Evolutionary conservation across 2,888 invertebrate species (phyloP).

Genomic region (Dynastes grantii): DNA sequence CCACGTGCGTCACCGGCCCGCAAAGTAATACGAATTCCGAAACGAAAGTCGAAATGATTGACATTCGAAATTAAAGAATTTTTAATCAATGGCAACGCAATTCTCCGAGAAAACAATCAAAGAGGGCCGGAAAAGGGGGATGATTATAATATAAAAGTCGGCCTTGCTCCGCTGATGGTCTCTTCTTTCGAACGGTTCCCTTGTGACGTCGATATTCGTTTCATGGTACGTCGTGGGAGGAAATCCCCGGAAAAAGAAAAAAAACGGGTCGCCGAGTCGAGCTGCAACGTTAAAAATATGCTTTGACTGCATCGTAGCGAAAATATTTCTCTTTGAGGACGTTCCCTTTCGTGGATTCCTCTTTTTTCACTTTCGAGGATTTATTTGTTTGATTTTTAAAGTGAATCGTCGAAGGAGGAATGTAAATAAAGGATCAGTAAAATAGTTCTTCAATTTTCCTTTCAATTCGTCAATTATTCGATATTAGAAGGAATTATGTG

Average conservation of each 20-base stretch:
- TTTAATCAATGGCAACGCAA: slow-evolving; percentile 63
- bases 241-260: not conserved
- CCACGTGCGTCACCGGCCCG: not conserved
- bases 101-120: slow-evolving; percentile 61
- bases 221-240: not conserved
- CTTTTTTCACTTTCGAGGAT: not conserved
- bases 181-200: slow-evolving; percentile 25
- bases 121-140: slow-evolving; percentile 43
- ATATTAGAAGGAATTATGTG: not conserved
- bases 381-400: no score
- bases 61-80: slow-evolving; percentile 66
- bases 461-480: not conserved
- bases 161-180: slow-evolving; percentile 5
- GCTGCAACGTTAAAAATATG: not conserved
- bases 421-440: no score
- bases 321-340: not conserved
- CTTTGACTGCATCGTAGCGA: not conserved
- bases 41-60: slow-evolving; percentile 61
- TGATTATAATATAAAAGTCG: slow-evolving; percentile 55
- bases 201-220: slow-evolving; percentile 25
- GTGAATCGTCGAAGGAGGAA: not conserved
- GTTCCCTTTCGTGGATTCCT: not conserved
- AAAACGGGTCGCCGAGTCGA: not conserved
- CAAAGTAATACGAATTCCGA: slow-evolving; percentile 34
- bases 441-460: no score